These are phyloP conservation scores for Caenorhabditis brenneri DNA, from an alignment of 1,140 invertebrate species.

Conservation along the genomic window DNA sequence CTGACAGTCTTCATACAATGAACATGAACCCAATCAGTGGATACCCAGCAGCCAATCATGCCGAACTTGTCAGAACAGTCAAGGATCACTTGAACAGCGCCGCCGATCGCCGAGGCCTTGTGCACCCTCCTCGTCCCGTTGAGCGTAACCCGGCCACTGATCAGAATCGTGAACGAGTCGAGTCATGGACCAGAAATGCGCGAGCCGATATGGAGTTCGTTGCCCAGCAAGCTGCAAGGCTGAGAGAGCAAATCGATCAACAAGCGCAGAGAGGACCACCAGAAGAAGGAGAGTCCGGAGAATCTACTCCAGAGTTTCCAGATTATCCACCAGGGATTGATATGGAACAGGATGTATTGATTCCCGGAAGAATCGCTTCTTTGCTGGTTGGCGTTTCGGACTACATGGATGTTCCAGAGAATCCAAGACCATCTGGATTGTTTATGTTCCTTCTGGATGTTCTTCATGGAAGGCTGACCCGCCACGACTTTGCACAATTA, in stretches of 20 bases:
- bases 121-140: background rate
- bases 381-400: background rate
- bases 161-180: background rate
- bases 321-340: no score
- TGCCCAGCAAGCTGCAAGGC: background rate
- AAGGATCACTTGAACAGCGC: background rate
- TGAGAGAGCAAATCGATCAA: background rate
- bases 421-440: background rate
- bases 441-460: background rate
- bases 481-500: background rate
- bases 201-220: background rate
- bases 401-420: background rate
- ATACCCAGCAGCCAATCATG: background rate
- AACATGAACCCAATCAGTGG: slow-evolving; percentile 3
- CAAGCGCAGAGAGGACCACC: background rate
- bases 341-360: background rate
- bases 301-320: no score
- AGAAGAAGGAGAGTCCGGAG: no score
- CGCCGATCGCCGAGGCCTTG: background rate
- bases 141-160: background rate
- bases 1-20: background rate
- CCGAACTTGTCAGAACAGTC: background rate
- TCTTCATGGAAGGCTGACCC: background rate
- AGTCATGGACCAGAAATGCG: background rate
- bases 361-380: background rate